Evolutionary conservation across 2,888 invertebrate genomes (phyloP).

Genomic region (Diaperis boleti): DNA sequence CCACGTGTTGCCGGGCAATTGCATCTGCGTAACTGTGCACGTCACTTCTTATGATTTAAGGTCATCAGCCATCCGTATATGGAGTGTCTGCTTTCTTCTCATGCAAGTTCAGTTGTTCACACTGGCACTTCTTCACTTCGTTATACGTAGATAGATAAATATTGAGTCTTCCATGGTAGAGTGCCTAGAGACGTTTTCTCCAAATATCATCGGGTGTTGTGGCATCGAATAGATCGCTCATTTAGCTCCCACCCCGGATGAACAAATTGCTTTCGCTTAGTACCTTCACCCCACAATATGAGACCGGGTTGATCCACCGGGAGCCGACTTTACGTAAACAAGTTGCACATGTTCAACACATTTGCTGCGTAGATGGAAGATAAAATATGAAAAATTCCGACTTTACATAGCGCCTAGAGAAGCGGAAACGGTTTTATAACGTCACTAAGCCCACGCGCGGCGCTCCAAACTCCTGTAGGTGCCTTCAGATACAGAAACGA

Average conservation of each 20-base stretch:
- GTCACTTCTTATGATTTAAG: constrained; percentile 43
- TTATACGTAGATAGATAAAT: constrained; percentile 34
- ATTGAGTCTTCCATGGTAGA: constrained; percentile 31
- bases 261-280: constrained; percentile 31
- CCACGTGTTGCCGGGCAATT: constrained; percentile 34
- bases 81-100: constrained; percentile 42
- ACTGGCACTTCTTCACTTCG: constrained; percentile 33
- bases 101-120: constrained; percentile 2
- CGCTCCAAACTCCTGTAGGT: constrained; percentile 31
- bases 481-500: constrained; percentile 26
- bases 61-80: constrained; percentile 41
- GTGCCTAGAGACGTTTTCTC: constrained; percentile 2
- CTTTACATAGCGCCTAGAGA: constrained; percentile 33
- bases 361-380: constrained; percentile 34
- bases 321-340: constrained; percentile 34
- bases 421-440: constrained; percentile 41
- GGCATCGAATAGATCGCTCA: constrained; percentile 5
- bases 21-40: constrained; percentile 41
- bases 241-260: constrained; percentile 7
- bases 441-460: constrained; percentile 31
- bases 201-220: constrained; percentile 8
- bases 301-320: constrained; percentile 23
- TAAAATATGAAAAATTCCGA: constrained; percentile 43
- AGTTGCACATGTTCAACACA: constrained; percentile 43
- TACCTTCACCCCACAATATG: constrained; percentile 27